Conservation (phyloP, 2,888 invertebrate species). For the Orthosia incerta region DNA sequence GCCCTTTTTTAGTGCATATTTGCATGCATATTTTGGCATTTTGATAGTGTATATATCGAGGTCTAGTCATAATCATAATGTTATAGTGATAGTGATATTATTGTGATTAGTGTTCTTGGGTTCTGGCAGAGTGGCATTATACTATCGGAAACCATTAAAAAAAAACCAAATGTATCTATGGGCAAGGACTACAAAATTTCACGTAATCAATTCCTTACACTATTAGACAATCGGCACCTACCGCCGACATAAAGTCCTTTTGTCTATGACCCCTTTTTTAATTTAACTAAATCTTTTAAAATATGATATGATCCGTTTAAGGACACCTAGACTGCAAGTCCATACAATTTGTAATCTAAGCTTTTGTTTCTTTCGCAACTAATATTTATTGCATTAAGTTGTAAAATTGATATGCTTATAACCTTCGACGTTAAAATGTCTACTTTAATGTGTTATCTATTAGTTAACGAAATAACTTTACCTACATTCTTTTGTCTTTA, state of each 20-base stretch:
- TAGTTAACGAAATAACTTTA: constrained; percentile 32
- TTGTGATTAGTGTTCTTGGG: no score
- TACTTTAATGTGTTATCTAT: constrained; percentile 39
- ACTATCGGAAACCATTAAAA: no score
- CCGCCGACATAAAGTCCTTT: no score
- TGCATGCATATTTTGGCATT: no score
- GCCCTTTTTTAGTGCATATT: no score
- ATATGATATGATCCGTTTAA: background rate
- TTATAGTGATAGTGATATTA: background rate
- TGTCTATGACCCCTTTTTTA: no score
- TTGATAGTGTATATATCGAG: no score
- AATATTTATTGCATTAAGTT: background rate
- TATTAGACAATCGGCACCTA: no score
- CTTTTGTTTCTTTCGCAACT: constrained; percentile 7
- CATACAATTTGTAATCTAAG: background rate
- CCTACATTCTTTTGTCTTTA: background rate
- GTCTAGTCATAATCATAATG: background rate
- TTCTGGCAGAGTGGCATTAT: no score
- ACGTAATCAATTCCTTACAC: no score
- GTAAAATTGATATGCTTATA: constrained; percentile 21
- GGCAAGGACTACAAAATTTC: no score
- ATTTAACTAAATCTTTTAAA: background rate
- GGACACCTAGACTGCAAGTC: background rate
- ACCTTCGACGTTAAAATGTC: constrained; percentile 33
- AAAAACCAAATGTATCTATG: no score